Percentiles rank a stretch among this genome's conserved stretches.
Evolutionary conservation across 2,113 vertebrate species (phyloP).

Genomic region (Oreochromis niloticus): DNA sequence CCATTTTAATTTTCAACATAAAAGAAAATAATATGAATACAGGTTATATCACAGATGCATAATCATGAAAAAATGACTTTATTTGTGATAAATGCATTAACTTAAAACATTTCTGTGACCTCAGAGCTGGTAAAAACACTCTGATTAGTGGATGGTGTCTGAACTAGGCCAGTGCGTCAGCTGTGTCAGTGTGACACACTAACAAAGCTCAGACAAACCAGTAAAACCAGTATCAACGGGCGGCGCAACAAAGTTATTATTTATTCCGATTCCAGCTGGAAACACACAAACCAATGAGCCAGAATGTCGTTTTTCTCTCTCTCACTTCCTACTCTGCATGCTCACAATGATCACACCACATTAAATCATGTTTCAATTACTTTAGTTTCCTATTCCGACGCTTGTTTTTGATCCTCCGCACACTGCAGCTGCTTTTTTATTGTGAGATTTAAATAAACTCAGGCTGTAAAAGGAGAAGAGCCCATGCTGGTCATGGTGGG

Average conservation of each 20-base stretch:
- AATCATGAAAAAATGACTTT: not conserved
- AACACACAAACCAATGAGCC: not conserved
- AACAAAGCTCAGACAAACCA: not conserved
- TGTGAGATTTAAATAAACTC: not conserved
- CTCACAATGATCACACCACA: not conserved
- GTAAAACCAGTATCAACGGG: not conserved
- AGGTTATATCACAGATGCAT: not conserved
- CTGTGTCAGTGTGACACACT: not conserved
- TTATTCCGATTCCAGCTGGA: rapidly evolving
- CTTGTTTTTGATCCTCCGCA: not conserved
- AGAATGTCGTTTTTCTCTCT: not conserved
- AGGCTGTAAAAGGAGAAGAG: not conserved
- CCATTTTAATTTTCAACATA: rapidly evolving
- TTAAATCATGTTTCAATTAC: not conserved
- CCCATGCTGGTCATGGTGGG: not conserved
- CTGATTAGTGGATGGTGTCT: rapidly evolving
- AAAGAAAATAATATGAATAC: not conserved
- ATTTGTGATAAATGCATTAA: not conserved
- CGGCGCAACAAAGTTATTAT: not conserved
- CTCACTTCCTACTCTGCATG: not conserved
- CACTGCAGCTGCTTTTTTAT: not conserved
- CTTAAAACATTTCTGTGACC: not conserved
- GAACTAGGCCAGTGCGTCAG: not conserved
- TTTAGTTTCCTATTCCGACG: not conserved
- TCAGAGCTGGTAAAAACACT: not conserved